Evolutionary conservation across 2,113 vertebrate genomes (phyloP).

Genomic region (Chauna torquata): DNA sequence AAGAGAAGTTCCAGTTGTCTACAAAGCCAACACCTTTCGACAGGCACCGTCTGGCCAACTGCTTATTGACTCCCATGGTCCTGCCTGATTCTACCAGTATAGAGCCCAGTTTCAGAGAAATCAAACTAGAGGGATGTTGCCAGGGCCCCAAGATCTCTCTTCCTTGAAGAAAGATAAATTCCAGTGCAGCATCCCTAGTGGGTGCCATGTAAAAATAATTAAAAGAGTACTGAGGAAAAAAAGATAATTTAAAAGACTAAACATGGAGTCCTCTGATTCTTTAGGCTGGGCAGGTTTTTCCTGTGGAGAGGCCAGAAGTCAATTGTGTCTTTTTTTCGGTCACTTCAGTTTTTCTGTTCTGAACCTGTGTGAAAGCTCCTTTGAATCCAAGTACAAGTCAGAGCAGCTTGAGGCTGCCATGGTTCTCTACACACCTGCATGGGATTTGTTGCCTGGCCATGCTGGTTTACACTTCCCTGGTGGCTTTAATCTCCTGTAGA

Average conservation of each 20-base stretch:
- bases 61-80: slow-evolving; percentile 61
- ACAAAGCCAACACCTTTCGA: slow-evolving; percentile 75
- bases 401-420: not conserved
- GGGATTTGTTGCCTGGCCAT: not conserved
- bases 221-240: slow-evolving; percentile 7
- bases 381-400: not conserved
- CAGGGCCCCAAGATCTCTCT: not conserved
- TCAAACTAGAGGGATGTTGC: slow-evolving; percentile 3
- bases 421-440: not conserved
- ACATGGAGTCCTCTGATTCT: not conserved
- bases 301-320: not conserved
- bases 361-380: not conserved
- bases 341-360: not conserved
- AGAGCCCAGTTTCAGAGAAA: not conserved
- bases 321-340: not conserved
- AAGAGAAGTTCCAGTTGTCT: slow-evolving; percentile 70
- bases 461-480: not conserved
- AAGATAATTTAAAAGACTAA: slow-evolving; percentile 48
- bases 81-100: not conserved
- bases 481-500: not conserved
- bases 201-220: slow-evolving; percentile 35
- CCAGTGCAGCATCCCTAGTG: not conserved
- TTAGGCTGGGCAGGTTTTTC: not conserved
- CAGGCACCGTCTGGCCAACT: slow-evolving; percentile 72
- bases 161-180: slow-evolving; percentile 42